These are phyloP conservation scores for Hylia prasina DNA, from an alignment of 2,113 vertebrate species.

Conservation along the genomic window DNA sequence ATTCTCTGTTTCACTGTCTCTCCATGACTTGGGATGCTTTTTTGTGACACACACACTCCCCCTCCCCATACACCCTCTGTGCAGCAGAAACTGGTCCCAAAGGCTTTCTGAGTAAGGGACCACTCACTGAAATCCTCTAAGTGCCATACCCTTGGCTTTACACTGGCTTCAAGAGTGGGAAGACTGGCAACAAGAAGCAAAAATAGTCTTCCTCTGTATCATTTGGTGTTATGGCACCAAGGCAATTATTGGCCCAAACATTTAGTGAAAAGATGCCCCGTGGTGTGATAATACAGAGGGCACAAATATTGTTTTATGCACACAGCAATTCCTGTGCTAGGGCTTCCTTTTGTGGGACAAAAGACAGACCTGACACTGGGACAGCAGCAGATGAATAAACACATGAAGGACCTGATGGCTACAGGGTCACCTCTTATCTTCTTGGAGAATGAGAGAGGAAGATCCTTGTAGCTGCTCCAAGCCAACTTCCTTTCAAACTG, in stretches of 20 bases:
- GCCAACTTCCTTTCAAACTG: neutral
- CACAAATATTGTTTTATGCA: neutral
- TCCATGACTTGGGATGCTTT: neutral
- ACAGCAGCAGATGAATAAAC: neutral
- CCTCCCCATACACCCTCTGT: fast-evolving
- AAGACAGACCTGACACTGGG: neutral
- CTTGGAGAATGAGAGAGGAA: neutral
- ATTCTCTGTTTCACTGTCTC: neutral
- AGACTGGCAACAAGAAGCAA: neutral
- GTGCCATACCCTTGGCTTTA: neutral
- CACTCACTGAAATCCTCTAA: neutral
- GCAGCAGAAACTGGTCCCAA: neutral
- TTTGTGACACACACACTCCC: neutral
- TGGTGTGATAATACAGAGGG: neutral
- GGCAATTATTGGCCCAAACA: neutral
- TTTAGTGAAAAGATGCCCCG: neutral
- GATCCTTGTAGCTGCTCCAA: neutral
- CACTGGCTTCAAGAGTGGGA: neutral
- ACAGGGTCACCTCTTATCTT: neutral
- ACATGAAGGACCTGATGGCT: neutral
- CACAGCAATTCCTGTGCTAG: neutral
- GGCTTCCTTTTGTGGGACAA: neutral
- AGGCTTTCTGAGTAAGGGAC: neutral
- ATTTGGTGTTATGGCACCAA: neutral
- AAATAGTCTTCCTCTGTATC: neutral